Evolutionary conservation across 2,797 vertebrate species (phyloP).

Genomic region (Pseudopleuronectes americanus): DNA sequence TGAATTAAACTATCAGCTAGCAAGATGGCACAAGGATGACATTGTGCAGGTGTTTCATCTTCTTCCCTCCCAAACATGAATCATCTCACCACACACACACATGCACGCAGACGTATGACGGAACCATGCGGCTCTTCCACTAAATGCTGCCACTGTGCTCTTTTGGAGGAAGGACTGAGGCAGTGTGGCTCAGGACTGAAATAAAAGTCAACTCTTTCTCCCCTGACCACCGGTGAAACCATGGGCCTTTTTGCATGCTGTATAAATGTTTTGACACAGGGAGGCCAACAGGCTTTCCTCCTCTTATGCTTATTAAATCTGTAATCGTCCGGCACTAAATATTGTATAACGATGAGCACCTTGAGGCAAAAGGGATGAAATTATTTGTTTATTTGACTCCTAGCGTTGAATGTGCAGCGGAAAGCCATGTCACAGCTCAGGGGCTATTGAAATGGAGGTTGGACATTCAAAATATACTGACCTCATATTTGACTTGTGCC

Average conservation of each 20-base stretch:
- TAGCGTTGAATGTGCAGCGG: constrained; percentile 47
- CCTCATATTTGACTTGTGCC: constrained; percentile 80
- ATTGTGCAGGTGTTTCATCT: constrained; percentile 67
- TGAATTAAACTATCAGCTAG: constrained; percentile 19
- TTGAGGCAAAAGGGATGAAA: constrained; percentile 54
- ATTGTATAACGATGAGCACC: constrained; percentile 58
- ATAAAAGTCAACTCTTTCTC: constrained; percentile 74
- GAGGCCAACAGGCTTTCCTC: constrained; percentile 59
- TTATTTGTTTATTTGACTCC: constrained; percentile 77
- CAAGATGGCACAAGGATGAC: constrained; percentile 47
- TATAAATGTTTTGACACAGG: constrained; percentile 80
- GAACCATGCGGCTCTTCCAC: constrained; percentile 41
- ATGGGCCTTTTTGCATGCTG: constrained; percentile 62
- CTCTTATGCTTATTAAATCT: constrained; percentile 72
- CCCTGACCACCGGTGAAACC: constrained; percentile 56
- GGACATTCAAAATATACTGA: constrained; percentile 79
- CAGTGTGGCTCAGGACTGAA: constrained; percentile 66
- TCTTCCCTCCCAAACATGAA: constrained; percentile 39
- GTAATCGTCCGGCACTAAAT: constrained; percentile 71
- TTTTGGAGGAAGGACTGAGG: constrained; percentile 60
- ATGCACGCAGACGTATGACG: constrained; percentile 39
- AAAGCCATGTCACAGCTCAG: constrained; percentile 64
- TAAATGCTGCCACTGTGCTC: constrained; percentile 77
- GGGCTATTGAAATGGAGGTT: constrained; percentile 65
- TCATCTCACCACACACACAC: constrained; percentile 52